Percentiles rank a stretch among this genome's conserved stretches.
Evolutionary conservation across 2,797 vertebrate species (phyloP).

Genomic region (Gymnothorax reevesii): DNA sequence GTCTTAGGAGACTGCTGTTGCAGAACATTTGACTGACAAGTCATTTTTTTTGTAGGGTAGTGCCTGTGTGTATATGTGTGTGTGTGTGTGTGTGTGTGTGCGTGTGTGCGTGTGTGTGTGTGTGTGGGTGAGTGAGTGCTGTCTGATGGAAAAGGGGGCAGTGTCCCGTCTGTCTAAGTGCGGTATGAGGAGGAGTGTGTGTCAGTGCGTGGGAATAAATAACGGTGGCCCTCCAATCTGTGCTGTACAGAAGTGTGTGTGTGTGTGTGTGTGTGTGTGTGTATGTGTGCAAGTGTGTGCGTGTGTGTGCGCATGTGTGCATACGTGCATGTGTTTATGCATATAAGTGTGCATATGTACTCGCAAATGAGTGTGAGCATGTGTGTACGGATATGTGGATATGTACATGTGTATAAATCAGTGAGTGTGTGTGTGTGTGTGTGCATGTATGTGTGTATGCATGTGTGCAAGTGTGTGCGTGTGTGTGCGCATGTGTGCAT

Average conservation of each 20-base stretch:
- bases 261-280: not conserved
- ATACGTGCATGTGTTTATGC: slow-evolving; percentile 33
- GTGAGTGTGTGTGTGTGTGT: slow-evolving; percentile 17
- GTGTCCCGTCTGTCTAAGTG: not conserved
- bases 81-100: slow-evolving; percentile 36
- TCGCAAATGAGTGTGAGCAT: too few relatives aligned
- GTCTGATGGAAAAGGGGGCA: not conserved
- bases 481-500: slow-evolving; percentile 20
- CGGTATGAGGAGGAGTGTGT: too few relatives aligned
- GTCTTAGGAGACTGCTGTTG: not conserved
- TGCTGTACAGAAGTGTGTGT: not conserved
- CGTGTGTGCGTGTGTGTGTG: slow-evolving; percentile 47
- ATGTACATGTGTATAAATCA: not conserved
- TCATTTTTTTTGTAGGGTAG: slow-evolving; percentile 38
- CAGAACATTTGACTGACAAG: slow-evolving; percentile 59
- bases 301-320: slow-evolving; percentile 22
- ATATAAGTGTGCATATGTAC: not conserved
- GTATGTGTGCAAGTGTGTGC: slow-evolving; percentile 25
- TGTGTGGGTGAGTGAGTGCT: slow-evolving; percentile 6
- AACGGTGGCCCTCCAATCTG: not conserved
- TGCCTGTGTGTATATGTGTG: slow-evolving; percentile 55
- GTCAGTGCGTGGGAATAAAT: too few relatives aligned
- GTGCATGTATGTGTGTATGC: slow-evolving; percentile 26
- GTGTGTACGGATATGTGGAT: not conserved
- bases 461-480: slow-evolving; percentile 24